Conservation (phyloP, 2,888 invertebrate species). For the Thalpophila matura region DNA sequence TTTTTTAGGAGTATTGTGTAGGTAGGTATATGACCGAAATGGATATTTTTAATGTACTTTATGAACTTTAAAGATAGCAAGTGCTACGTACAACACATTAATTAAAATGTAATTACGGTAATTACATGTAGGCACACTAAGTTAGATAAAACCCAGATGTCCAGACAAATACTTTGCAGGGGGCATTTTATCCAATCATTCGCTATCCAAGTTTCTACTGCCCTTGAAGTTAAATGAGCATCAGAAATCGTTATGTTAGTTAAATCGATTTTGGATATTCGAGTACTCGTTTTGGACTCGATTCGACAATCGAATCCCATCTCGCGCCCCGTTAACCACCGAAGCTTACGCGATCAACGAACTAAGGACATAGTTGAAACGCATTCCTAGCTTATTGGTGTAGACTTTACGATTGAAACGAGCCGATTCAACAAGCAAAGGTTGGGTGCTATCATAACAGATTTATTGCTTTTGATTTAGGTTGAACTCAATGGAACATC, state of each 20-base stretch:
- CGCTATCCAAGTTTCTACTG: neutral
- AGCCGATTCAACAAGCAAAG: slow-evolving; percentile 66
- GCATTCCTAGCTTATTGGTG: slow-evolving; percentile 76
- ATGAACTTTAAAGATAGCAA: neutral
- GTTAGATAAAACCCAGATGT: slow-evolving; percentile 47
- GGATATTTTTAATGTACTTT: no score
- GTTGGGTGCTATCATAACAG: slow-evolving; percentile 71
- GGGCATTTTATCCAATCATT: slow-evolving; percentile 8
- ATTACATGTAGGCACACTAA: neutral
- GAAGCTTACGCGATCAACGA: slow-evolving; percentile 74
- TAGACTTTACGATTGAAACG: slow-evolving; percentile 71
- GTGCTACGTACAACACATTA: neutral
- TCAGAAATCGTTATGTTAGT: neutral
- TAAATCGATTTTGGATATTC: neutral
- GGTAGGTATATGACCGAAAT: no score
- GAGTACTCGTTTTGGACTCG: slow-evolving; percentile 21
- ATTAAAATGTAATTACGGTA: neutral
- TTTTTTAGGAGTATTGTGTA: no score
- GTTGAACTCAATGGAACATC: slow-evolving; percentile 64
- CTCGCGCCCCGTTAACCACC: slow-evolving; percentile 32
- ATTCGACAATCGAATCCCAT: slow-evolving; percentile 33
- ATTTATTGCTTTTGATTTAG: slow-evolving; percentile 68
- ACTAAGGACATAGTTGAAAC: slow-evolving; percentile 76
- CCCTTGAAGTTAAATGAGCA: neutral
- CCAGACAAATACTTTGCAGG: slow-evolving; percentile 44